phyloP scores from a whole-genome alignment of 2,113 vertebrate species.

The Leucoraja erinaceus region DNA sequence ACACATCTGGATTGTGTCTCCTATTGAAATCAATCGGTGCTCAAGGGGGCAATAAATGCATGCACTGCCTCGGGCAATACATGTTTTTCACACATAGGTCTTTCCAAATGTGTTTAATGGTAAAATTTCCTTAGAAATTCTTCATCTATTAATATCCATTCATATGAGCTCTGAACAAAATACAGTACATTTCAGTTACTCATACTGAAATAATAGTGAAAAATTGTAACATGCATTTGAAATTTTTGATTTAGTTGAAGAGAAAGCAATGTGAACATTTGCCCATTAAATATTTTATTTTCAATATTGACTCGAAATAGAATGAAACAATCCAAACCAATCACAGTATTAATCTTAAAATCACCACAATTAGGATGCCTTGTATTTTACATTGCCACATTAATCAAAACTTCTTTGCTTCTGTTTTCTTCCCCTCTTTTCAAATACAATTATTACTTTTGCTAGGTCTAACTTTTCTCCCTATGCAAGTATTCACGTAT shows the following conservation, averaged over 20 bases:
- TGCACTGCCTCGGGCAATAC: conserved; percentile 26
- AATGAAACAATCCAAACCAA: background rate
- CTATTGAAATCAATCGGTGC: conserved; percentile 20
- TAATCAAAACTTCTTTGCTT: background rate
- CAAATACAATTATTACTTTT: too few species aligned
- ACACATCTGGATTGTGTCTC: conserved; percentile 36
- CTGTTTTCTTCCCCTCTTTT: background rate
- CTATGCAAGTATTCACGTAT: background rate
- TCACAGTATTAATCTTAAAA: background rate
- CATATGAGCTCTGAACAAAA: background rate
- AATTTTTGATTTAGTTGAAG: background rate
- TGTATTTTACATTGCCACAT: background rate
- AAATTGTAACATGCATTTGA: background rate
- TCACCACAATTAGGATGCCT: background rate
- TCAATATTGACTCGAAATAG: background rate
- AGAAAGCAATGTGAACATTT: background rate
- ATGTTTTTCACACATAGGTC: conserved; percentile 16
- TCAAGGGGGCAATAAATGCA: conserved; percentile 37
- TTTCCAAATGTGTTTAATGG: background rate
- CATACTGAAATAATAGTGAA: background rate
- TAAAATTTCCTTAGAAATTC: background rate
- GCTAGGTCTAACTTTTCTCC: background rate
- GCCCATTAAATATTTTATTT: background rate
- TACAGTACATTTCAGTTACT: too few species aligned
- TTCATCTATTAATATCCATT: background rate